These are phyloP conservation scores for Oriolus oriolus DNA, from an alignment of 2,113 vertebrate species.

Conservation along the genomic window DNA sequence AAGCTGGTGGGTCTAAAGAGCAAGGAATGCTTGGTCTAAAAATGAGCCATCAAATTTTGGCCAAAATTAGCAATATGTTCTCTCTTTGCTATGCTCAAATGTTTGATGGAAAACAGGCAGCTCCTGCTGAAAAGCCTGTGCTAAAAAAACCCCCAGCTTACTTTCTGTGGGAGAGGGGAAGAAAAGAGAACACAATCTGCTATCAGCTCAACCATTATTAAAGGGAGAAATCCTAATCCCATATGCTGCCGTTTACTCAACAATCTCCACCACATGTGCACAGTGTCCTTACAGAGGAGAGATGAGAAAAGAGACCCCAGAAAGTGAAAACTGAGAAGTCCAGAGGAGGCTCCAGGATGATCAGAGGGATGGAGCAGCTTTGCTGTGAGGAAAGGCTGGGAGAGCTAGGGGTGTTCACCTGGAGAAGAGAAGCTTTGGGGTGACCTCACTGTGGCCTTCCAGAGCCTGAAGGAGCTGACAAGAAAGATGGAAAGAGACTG, in stretches of 20 bases:
- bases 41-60: not conserved
- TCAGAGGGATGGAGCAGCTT: not conserved
- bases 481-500: not conserved
- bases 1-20: not conserved
- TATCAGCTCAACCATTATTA: not conserved
- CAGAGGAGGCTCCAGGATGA: not conserved
- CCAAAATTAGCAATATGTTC: constrained; percentile 5
- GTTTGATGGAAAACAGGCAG: not conserved
- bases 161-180: not conserved
- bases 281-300: not conserved
- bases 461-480: not conserved
- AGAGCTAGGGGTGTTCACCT: not conserved
- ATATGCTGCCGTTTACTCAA: not conserved
- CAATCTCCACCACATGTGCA: not conserved
- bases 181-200: not conserved
- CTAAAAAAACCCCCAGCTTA: not conserved
- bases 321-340: not conserved
- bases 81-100: not conserved
- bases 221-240: not conserved
- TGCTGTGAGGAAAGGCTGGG: not conserved
- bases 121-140: not conserved
- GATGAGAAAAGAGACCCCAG: not conserved
- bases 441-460: fast-evolving
- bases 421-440: not conserved
- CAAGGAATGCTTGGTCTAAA: not conserved